Conservation (phyloP, 2,113 vertebrate genomes). For the Clinocottus analis region DNA sequence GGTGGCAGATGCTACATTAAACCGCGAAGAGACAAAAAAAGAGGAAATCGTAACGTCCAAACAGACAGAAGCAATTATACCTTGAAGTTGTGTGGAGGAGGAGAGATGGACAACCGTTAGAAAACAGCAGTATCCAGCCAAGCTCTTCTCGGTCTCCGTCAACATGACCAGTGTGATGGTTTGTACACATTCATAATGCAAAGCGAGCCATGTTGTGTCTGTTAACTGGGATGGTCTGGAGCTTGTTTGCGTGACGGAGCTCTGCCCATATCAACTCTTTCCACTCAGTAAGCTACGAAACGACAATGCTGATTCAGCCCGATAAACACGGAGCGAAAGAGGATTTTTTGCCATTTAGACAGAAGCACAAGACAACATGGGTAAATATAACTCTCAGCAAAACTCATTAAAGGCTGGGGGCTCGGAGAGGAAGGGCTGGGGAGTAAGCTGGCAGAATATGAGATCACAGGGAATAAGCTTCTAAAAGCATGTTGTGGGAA, state of each 20-base stretch:
- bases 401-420: constrained; percentile 68
- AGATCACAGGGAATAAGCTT: constrained; percentile 71
- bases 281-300: constrained; percentile 58
- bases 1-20: constrained; percentile 62
- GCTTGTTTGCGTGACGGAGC: constrained; percentile 48
- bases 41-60: constrained; percentile 34
- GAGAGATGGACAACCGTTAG: constrained; percentile 22
- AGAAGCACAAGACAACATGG: constrained; percentile 66
- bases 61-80: constrained; percentile 39
- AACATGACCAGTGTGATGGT: constrained; percentile 27
- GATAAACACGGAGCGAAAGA: constrained; percentile 53
- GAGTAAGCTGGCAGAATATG: constrained; percentile 63
- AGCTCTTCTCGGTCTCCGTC: constrained; percentile 19
- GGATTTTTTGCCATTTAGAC: constrained; percentile 61
- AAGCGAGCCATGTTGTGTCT: constrained; percentile 30
- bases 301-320: constrained; percentile 67
- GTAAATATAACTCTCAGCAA: constrained; percentile 73
- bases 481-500: constrained; percentile 67
- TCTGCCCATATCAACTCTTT: constrained; percentile 69
- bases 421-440: constrained; percentile 42
- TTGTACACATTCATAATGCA: constrained; percentile 45
- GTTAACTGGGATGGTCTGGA: constrained; percentile 52
- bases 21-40: constrained; percentile 32
- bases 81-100: constrained; percentile 20
- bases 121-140: constrained; percentile 15